Percentiles rank a stretch among this genome's conserved stretches.
Conservation (phyloP, 2,888 invertebrate species). For the Dysmachus trigonus region DNA sequence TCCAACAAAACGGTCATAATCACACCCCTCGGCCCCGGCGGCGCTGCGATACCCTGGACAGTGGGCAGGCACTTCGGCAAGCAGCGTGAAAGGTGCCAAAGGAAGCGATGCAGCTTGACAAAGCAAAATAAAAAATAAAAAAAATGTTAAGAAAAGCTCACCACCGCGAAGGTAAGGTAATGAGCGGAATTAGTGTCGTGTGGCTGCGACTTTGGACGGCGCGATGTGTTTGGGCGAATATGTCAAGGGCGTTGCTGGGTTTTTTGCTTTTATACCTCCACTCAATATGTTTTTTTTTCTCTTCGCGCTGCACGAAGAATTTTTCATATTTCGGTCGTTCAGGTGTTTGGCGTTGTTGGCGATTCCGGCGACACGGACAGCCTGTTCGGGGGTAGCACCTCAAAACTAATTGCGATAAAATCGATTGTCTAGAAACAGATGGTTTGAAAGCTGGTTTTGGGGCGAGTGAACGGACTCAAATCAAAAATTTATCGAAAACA, state of each 20-base stretch:
- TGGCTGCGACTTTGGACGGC: constrained; percentile 19
- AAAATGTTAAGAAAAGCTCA: background rate
- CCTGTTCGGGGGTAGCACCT: background rate
- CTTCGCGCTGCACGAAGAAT: background rate
- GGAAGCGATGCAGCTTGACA: background rate
- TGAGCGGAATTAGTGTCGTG: constrained; percentile 32
- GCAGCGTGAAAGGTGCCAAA: background rate
- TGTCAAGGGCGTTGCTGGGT: constrained; percentile 20
- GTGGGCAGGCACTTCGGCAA: background rate
- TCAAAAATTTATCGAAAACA: background rate
- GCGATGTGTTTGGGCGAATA: constrained; percentile 12
- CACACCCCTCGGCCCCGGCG: background rate
- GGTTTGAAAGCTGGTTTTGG: background rate
- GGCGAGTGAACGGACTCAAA: background rate
- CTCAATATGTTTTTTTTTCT: too few relatives aligned
- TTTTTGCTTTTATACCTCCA: background rate
- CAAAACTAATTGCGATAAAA: background rate
- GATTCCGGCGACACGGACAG: background rate
- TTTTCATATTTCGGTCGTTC: background rate
- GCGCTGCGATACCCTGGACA: background rate
- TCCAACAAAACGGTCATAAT: constrained; percentile 21
- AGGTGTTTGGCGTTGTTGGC: background rate
- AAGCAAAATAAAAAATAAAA: background rate
- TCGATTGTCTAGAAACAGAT: background rate
- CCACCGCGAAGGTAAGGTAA: constrained; percentile 21